Conservation (phyloP, 1,140 invertebrate genomes). For the Drosophila baimaii region DNA sequence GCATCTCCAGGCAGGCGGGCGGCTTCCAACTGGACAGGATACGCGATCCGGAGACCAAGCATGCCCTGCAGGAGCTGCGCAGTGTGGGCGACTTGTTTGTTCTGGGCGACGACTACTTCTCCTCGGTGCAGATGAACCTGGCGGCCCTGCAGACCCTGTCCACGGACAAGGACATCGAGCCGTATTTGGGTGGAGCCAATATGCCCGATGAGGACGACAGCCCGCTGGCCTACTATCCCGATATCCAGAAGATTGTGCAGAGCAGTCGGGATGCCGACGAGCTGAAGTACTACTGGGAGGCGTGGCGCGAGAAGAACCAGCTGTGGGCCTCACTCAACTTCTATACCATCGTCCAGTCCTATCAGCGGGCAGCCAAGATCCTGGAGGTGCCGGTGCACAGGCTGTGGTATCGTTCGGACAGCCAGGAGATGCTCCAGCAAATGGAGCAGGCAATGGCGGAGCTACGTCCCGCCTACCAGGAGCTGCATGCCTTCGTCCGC, state of each 20-base stretch:
- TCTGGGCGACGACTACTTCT: slow-evolving; percentile 78
- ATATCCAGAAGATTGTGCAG: slow-evolving; percentile 77
- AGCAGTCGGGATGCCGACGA: slow-evolving; percentile 70
- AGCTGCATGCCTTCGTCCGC: slow-evolving; percentile 95
- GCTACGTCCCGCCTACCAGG: slow-evolving; percentile 92
- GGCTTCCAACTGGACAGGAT: slow-evolving; percentile 54
- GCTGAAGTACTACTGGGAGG: slow-evolving; percentile 79
- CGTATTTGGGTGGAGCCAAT: slow-evolving; percentile 73
- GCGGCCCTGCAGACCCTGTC: slow-evolving; percentile 67
- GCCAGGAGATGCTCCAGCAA: slow-evolving; percentile 85
- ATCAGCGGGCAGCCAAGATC: slow-evolving; percentile 69
- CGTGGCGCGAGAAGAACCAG: slow-evolving; percentile 78
- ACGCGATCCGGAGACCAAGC: slow-evolving; percentile 45
- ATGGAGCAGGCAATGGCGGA: slow-evolving; percentile 86
- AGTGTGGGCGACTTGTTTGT: slow-evolving; percentile 72
- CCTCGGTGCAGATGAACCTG: slow-evolving; percentile 73
- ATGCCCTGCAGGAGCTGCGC: slow-evolving; percentile 67
- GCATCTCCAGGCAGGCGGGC: slow-evolving; percentile 70
- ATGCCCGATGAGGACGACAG: slow-evolving; percentile 78
- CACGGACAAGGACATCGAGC: slow-evolving; percentile 82
- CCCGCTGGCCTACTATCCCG: slow-evolving; percentile 72
- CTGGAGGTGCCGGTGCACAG: slow-evolving; percentile 72
- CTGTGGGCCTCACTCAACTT: slow-evolving; percentile 79
- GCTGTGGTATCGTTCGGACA: slow-evolving; percentile 85
- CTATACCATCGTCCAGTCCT: slow-evolving; percentile 75